Evolutionary conservation across 2,888 invertebrate species (phyloP), one percentile per base, ranked within the genome.

Genomic region (Lasioglossum marginatum): DNA sequence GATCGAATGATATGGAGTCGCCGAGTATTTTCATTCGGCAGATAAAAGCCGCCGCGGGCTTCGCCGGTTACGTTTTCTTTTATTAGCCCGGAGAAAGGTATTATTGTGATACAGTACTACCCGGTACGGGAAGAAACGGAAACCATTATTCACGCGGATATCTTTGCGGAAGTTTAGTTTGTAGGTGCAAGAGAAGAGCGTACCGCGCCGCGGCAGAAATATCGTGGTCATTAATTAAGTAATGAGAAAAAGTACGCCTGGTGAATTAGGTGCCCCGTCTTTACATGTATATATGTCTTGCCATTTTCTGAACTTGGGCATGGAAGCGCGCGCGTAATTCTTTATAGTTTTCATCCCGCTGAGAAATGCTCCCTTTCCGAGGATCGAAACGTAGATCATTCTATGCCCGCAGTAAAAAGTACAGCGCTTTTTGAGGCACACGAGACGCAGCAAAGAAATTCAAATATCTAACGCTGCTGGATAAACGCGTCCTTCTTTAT

Each of bases 71-170:
- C 79, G 72, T 79, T 86, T 85, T 83, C 83, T 89, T 89, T 88
- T 76, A 80, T 81, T 81, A 70, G 77, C 60, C 68, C 2, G 19
- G 75, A n/a, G 57, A 45, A 77, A 71, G 74, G 76, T 79, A 83
- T 87, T 87, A 85, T 88, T 83, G 80, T 73, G 87, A 89, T 82
- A 88, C 81, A 79, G 79, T 81, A 48, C 40, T 63, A 66, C 79
- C 75, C 73, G 82, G 71, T 74, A 70, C 74, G 60, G 83, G 81
- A 82, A 88, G 85, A 88, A 81, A 80, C 82, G 63, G 72, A 80
- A 72, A 43, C 83, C 82, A 88, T 89, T 87, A 89, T 79, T 89
- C 89, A 87, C 75, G 40, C 70, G 81, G 79, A 68, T 87, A 81
- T 81, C 84, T 88, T 79, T 63, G 57, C 86, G 76, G 81, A 79